A percentile compares a stretch with the other conserved stretches of the same genome.
These are phyloP conservation scores for Poecilia gillii DNA, from an alignment of 2,797 vertebrate genomes.

Conservation along the genomic window DNA sequence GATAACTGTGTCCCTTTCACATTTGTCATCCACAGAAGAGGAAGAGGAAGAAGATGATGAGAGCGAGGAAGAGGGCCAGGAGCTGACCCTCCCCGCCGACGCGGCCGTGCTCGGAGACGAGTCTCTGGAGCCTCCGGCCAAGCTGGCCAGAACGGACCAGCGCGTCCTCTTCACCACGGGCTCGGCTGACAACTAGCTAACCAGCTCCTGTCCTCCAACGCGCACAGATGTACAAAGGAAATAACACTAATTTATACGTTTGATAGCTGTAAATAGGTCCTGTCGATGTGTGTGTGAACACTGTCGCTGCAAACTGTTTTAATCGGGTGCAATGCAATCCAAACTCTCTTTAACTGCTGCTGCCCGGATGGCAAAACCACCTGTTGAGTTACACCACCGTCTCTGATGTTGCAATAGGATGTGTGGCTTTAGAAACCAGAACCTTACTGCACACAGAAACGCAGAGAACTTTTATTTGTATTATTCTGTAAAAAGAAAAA, in stretches of 20 bases:
- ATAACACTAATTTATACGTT: slow-evolving; percentile 67
- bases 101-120: slow-evolving; percentile 82
- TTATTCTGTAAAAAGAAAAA: slow-evolving; percentile 42
- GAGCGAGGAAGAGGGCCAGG: slow-evolving; percentile 90
- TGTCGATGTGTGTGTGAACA: slow-evolving; percentile 55
- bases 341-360: slow-evolving; percentile 53
- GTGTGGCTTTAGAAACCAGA: slow-evolving; percentile 43
- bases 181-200: slow-evolving; percentile 81
- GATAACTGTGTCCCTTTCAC: slow-evolving; percentile 1
- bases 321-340: slow-evolving; percentile 25
- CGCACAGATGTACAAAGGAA: slow-evolving; percentile 60
- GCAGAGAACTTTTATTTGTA: slow-evolving; percentile 31
- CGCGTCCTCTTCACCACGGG: slow-evolving; percentile 85
- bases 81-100: slow-evolving; percentile 84
- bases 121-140: slow-evolving; percentile 88
- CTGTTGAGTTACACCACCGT: slow-evolving; percentile 31
- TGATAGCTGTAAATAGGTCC: slow-evolving; percentile 58
- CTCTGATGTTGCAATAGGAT: slow-evolving; percentile 28
- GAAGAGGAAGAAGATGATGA: slow-evolving; percentile 95
- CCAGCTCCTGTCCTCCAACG: slow-evolving; percentile 17
- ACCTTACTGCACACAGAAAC: slow-evolving; percentile 33
- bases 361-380: slow-evolving; percentile 45
- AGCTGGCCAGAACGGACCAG: slow-evolving; percentile 88
- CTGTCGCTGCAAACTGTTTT: slow-evolving; percentile 45
- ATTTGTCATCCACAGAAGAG: slow-evolving; percentile 80